These are phyloP conservation scores for Drosophila funebris DNA, from an alignment of 1,140 invertebrate genomes.

Conservation along the genomic window DNA sequence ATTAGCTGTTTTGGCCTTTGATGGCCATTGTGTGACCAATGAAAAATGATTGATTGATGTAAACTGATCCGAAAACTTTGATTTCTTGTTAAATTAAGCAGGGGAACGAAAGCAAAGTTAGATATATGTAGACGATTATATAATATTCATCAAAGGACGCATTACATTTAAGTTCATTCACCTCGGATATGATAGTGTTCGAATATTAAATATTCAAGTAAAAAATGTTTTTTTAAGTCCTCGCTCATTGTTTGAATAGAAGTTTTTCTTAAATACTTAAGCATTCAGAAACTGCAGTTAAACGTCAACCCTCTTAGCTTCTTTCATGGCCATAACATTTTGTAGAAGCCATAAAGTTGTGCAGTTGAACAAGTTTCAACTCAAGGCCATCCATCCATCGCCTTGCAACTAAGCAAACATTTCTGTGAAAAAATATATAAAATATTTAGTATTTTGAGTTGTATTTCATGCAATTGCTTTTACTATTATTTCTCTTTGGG, in stretches of 20 bases:
- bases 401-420: constrained; percentile 45
- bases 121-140: too few relatives aligned
- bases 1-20: constrained; percentile 41
- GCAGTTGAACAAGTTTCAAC: neutral
- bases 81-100: constrained; percentile 60
- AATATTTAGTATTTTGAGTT: constrained; percentile 29
- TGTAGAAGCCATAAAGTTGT: constrained; percentile 7
- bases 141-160: neutral
- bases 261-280: too few relatives aligned
- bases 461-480: constrained; percentile 19
- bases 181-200: neutral
- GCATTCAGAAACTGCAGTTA: neutral
- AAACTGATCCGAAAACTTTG: constrained; percentile 60
- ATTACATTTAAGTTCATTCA: constrained; percentile 23
- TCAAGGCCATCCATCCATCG: constrained; percentile 17
- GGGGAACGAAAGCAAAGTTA: too few relatives aligned
- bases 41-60: constrained; percentile 69
- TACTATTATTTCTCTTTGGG: too few relatives aligned
- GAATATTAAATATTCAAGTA: neutral
- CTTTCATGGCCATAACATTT: constrained; percentile 9
- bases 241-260: neutral
- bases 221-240: neutral
- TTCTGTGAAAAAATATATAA: constrained; percentile 34
- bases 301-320: neutral
- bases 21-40: constrained; percentile 21